Percentiles rank a stretch among this genome's conserved stretches.
Conservation (phyloP, 2,113 vertebrate genomes). For the Phaetusa simplex region DNA sequence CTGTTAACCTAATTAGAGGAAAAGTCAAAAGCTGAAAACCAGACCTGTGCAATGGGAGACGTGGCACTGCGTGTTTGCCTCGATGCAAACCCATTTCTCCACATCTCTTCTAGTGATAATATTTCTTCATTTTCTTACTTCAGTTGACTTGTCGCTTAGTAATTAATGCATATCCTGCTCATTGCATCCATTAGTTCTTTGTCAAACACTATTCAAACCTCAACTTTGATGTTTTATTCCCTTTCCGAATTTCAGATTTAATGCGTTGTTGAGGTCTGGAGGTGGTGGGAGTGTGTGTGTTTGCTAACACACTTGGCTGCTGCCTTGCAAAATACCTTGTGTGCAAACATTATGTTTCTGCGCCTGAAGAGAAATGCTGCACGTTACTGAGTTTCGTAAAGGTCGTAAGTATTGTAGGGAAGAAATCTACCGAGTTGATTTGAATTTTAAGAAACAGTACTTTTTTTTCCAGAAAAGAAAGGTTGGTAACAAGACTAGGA, state of each 20-base stretch:
- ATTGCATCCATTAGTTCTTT: not conserved
- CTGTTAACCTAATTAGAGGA: not conserved
- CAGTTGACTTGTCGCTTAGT: not conserved
- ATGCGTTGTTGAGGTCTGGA: not conserved
- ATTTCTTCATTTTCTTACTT: not conserved
- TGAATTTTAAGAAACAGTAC: not conserved
- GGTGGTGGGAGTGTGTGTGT: not conserved
- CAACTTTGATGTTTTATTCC: not conserved
- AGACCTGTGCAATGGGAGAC: not conserved
- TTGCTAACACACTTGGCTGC: not conserved
- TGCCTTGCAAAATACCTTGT: not conserved
- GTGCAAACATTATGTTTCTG: not conserved
- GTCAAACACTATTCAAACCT: not conserved
- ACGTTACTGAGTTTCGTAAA: not conserved
- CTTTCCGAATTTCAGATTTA: not conserved
- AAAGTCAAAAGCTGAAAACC: not conserved
- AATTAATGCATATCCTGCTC: not conserved
- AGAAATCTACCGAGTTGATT: not conserved
- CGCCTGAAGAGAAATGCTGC: not conserved
- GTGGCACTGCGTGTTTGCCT: not conserved
- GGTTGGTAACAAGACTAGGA: not conserved
- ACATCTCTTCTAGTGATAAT: not conserved
- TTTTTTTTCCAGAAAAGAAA: not conserved
- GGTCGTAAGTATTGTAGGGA: not conserved
- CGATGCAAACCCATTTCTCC: not conserved